phyloP scores from a whole-genome alignment of 2,797 vertebrate species.

The Yasuhikotakia modesta region DNA sequence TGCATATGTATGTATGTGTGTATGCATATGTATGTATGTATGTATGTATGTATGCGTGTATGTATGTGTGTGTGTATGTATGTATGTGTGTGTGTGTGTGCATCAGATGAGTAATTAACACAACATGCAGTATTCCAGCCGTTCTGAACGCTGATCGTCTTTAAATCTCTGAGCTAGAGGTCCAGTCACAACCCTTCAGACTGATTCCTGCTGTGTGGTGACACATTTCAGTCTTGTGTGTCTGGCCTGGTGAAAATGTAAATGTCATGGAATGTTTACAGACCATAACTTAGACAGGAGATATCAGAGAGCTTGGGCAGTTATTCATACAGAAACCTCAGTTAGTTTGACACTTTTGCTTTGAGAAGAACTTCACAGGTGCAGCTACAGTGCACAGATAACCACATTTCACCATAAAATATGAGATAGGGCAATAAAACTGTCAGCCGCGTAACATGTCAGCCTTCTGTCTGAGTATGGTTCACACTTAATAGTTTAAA shows the following conservation, averaged over 20 bases:
- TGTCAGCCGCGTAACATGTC: neutral
- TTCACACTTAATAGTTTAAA: neutral
- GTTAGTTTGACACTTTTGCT: neutral
- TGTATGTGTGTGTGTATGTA: too few relatives aligned
- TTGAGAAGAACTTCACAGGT: constrained; percentile 13
- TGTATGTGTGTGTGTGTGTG: neutral
- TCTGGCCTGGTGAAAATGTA: constrained; percentile 26
- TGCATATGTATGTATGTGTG: too few relatives aligned
- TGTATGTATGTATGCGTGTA: too few relatives aligned
- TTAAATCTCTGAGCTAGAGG: constrained; percentile 1
- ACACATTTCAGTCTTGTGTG: constrained; percentile 43
- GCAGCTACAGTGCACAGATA: neutral
- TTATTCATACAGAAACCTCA: neutral
- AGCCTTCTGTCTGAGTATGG: neutral
- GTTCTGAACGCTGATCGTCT: neutral
- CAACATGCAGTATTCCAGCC: neutral
- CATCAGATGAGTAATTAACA: neutral
- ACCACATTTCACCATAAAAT: neutral
- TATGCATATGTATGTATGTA: too few relatives aligned
- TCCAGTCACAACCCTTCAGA: constrained; percentile 43
- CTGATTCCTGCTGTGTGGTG: constrained; percentile 18
- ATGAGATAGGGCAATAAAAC: neutral
- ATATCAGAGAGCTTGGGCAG: neutral
- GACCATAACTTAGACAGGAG: constrained; percentile 21
- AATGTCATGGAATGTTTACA: constrained; percentile 49